A percentile compares a stretch with the other conserved stretches of the same genome.
phyloP scores from a whole-genome alignment of 2,113 vertebrate species.

The human (Homo sapiens) region DNA sequence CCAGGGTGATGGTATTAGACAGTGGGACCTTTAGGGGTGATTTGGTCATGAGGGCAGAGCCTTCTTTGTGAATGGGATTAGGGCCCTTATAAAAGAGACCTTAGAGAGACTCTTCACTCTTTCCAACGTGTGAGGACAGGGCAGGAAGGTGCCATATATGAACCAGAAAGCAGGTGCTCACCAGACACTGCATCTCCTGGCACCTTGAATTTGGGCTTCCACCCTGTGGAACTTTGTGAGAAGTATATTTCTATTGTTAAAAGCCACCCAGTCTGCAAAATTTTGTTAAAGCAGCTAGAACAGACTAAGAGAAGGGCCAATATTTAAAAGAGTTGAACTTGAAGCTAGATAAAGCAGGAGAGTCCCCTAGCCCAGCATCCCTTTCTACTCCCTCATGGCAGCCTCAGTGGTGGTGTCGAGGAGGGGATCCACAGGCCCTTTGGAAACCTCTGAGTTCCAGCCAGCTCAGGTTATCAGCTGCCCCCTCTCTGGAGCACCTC shows the following conservation, averaged over 20 bases:
- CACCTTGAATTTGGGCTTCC: background rate
- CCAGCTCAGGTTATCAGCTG: background rate
- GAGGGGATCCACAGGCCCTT: background rate
- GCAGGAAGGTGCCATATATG: background rate
- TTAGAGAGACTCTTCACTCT: background rate
- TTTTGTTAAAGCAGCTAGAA: background rate
- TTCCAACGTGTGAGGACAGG: background rate
- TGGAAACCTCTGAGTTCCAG: background rate
- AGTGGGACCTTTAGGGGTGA: background rate
- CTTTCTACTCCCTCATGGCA: no score
- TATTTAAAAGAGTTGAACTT: background rate
- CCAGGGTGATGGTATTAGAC: background rate
- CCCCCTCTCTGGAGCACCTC: background rate
- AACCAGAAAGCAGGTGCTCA: background rate
- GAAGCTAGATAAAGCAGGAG: background rate
- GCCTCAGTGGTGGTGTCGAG: background rate
- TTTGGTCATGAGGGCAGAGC: background rate
- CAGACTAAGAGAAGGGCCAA: background rate
- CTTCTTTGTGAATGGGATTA: background rate
- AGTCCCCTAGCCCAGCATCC: rapidly evolving
- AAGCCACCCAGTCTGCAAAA: background rate
- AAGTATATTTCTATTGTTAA: background rate
- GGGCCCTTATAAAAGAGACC: background rate
- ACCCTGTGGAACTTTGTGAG: background rate
- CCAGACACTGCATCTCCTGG: no score